Evolutionary conservation across 2,888 invertebrate species (phyloP).

Genomic region (Dione juno): DNA sequence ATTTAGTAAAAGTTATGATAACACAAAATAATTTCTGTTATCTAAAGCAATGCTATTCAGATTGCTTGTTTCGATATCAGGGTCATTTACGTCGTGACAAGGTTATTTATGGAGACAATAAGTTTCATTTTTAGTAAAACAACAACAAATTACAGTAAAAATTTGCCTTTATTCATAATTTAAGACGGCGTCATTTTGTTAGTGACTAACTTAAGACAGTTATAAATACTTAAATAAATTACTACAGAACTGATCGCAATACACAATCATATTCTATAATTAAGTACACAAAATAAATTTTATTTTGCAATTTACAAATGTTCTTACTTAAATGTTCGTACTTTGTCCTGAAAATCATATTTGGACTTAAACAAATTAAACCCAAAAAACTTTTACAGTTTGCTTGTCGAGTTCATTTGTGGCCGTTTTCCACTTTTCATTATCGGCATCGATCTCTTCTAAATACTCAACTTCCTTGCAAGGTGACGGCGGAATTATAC

Average conservation of each 20-base stretch:
- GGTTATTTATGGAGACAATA: conserved; percentile 21
- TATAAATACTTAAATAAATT: conserved; percentile 27
- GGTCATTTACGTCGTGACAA: conserved; percentile 36
- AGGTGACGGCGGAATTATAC: conserved; percentile 77
- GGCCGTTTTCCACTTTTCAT: conserved; percentile 69
- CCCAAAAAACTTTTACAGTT: conserved; percentile 78
- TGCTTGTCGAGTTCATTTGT: conserved; percentile 68
- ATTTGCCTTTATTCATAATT: conserved; percentile 44
- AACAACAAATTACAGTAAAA: conserved; percentile 34
- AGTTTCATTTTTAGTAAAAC: conserved; percentile 32
- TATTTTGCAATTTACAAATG: conserved; percentile 10
- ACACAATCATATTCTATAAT: conserved; percentile 22
- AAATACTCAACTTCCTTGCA: conserved; percentile 71
- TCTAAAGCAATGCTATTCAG: conserved; percentile 16
- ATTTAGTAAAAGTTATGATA: conserved; percentile 8
- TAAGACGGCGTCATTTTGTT: conserved; percentile 37
- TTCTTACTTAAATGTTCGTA: too few species aligned
- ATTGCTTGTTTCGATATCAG: conserved; percentile 34
- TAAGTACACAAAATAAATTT: conserved; percentile 12
- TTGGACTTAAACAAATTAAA: conserved; percentile 54
- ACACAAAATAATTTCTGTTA: conserved; percentile 20
- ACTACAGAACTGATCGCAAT: conserved; percentile 10
- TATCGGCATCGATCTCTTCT: conserved; percentile 61
- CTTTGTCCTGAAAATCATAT: neutral
- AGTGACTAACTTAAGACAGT: conserved; percentile 20